phyloP scores from a whole-genome alignment of 2,113 vertebrate genomes.

The Pteronura brasiliensis region DNA sequence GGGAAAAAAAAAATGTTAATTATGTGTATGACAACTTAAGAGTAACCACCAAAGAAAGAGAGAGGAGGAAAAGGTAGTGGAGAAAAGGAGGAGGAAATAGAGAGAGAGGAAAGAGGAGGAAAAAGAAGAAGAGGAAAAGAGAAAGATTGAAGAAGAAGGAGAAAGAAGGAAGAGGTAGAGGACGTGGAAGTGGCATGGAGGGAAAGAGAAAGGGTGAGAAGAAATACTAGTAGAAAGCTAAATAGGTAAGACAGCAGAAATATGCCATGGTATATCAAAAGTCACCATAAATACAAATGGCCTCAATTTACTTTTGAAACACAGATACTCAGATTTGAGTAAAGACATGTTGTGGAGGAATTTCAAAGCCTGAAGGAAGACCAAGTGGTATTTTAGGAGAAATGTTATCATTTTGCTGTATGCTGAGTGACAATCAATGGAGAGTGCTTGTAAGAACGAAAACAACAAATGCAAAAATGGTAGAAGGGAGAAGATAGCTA shows the following conservation, averaged over 20 bases:
- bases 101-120: neutral
- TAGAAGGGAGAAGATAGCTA: neutral
- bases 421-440: neutral
- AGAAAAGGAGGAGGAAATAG: neutral
- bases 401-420: neutral
- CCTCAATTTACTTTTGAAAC: neutral
- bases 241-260: neutral
- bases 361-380: neutral
- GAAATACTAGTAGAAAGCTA: neutral
- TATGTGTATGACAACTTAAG: neutral
- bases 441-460: neutral
- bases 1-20: neutral
- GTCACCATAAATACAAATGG: neutral
- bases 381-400: neutral
- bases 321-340: neutral
- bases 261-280: neutral
- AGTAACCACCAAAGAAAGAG: neutral
- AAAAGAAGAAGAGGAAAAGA: neutral
- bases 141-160: too few species aligned
- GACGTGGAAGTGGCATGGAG: rapidly evolving
- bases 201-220: neutral
- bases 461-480: neutral
- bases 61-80: neutral
- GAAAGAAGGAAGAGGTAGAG: rapidly evolving
- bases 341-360: neutral